phyloP scores from a whole-genome alignment of 2,888 invertebrate genomes.

The Falcaria lacertinaria region DNA sequence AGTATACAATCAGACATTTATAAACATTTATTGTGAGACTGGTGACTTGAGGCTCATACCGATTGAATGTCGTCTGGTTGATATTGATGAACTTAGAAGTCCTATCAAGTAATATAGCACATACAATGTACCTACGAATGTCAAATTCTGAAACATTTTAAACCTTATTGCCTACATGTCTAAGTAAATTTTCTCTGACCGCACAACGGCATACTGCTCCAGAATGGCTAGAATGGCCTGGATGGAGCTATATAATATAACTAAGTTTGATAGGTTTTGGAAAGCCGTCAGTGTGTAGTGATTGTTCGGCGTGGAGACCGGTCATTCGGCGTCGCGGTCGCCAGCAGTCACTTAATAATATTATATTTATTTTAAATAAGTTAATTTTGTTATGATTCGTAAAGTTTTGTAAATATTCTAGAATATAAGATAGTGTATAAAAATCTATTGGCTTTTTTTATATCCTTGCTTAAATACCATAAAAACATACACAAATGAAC shows the following conservation, averaged over 20 bases:
- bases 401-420: constrained; percentile 36
- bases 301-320: too few relatives aligned
- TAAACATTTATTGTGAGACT: too few relatives aligned
- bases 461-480: constrained; percentile 10
- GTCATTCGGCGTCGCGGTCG: constrained; percentile 13
- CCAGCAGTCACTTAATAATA: constrained; percentile 26
- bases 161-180: not conserved
- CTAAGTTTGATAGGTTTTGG: too few relatives aligned
- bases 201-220: not conserved
- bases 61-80: too few relatives aligned
- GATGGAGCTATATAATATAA: too few relatives aligned
- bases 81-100: too few relatives aligned
- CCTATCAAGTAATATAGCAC: too few relatives aligned
- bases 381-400: constrained; percentile 67
- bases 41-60: too few relatives aligned
- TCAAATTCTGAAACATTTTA: not conserved
- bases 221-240: not conserved
- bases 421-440: constrained; percentile 38
- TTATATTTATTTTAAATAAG: constrained; percentile 60
- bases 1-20: too few relatives aligned
- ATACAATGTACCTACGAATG: too few relatives aligned
- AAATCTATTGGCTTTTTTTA: constrained; percentile 19
- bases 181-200: not conserved
- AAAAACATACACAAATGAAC: too few relatives aligned
- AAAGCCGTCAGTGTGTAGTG: too few relatives aligned